These are phyloP conservation scores for Caenorhabditis elegans DNA, from an alignment of 1,140 invertebrate genomes.

Conservation along the genomic window DNA sequence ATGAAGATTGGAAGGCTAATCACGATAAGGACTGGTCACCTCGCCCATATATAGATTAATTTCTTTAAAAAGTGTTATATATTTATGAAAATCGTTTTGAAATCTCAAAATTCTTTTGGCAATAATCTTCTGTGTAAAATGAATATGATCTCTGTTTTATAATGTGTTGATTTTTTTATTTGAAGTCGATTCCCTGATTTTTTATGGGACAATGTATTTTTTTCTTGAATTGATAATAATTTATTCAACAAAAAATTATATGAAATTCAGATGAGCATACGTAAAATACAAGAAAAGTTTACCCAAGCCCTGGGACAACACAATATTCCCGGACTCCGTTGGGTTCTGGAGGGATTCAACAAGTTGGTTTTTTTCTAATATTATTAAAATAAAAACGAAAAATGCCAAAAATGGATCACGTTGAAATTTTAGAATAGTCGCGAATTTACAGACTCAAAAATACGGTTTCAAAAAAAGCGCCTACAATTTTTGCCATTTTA, in stretches of 20 bases:
- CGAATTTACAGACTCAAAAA: too few relatives aligned
- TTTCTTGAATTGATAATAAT: not conserved
- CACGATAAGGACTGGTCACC: constrained; percentile 41
- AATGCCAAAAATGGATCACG: not conserved
- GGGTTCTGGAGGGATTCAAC: constrained; percentile 57
- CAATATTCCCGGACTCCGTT: constrained; percentile 54
- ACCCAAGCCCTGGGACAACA: constrained; percentile 44
- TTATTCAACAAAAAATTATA: not conserved
- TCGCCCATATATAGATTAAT: constrained; percentile 35
- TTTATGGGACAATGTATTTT: not conserved
- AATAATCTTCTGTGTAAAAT: too few relatives aligned
- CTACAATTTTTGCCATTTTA: too few relatives aligned
- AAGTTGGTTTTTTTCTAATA: not conserved
- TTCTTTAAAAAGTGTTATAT: not conserved
- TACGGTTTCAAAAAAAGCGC: too few relatives aligned
- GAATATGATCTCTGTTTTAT: too few relatives aligned
- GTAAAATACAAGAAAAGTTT: constrained; percentile 30
- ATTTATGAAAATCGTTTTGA: not conserved
- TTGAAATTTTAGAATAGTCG: too few relatives aligned
- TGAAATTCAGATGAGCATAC: not conserved
- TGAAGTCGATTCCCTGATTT: not conserved
- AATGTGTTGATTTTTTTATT: too few relatives aligned
- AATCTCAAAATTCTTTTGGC: too few relatives aligned
- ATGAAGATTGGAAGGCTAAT: not conserved
- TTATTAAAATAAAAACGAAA: too few relatives aligned